Percentiles rank a stretch among this genome's conserved stretches.
These are phyloP conservation scores for Syrmaticus mikado DNA, from an alignment of 2,113 vertebrate genomes.

Conservation along the genomic window DNA sequence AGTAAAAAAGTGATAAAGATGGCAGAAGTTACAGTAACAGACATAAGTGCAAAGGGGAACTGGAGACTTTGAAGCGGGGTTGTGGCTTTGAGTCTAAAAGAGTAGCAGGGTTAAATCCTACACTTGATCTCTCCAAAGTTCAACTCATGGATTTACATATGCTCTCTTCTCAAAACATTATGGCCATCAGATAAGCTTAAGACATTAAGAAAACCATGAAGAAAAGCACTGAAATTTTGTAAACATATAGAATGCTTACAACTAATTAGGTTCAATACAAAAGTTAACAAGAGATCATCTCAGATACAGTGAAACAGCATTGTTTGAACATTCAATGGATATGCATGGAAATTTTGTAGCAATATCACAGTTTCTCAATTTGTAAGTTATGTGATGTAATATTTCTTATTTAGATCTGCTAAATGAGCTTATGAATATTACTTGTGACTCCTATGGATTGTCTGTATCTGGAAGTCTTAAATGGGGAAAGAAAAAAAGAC, in stretches of 20 bases:
- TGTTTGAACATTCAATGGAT: background rate
- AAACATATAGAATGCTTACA: background rate
- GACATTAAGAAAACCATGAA: background rate
- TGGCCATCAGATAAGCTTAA: background rate
- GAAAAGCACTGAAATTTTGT: background rate
- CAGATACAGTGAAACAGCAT: slow-evolving; percentile 22
- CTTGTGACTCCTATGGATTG: background rate
- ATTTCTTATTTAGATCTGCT: background rate
- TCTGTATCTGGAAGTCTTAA: background rate
- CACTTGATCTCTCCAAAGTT: background rate
- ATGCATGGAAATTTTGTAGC: slow-evolving; percentile 27
- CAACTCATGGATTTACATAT: background rate
- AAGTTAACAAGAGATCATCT: slow-evolving; percentile 9
- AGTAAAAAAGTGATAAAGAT: background rate
- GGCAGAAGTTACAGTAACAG: background rate
- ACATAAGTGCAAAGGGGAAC: background rate
- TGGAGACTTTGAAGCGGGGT: background rate
- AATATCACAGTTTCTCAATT: slow-evolving; percentile 39
- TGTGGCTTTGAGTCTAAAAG: background rate
- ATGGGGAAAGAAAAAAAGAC: background rate
- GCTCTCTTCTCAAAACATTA: background rate
- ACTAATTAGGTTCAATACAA: background rate
- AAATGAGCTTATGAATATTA: background rate
- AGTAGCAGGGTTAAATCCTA: background rate
- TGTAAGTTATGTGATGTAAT: background rate